Base-by-base conservation (phyloP, 1,140 invertebrate genomes). In the Drosophila sp. region DNA sequence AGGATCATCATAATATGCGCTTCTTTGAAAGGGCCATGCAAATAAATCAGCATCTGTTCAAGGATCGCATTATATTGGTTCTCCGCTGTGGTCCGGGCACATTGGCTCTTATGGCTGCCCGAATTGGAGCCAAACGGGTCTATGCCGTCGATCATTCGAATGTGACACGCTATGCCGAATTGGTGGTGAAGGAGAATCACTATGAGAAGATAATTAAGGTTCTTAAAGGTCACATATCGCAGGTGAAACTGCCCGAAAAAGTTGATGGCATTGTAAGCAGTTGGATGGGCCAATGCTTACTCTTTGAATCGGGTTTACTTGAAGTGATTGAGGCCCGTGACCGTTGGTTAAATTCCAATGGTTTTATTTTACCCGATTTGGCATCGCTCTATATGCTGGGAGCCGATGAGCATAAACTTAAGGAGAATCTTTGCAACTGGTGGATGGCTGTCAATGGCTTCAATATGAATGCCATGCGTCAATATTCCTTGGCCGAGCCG, bases 261-360 rank as follows among this genome's bases (percentile, higher is more conserved):
- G 98, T 99, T 6, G 99, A 99, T 90, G 99, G 99, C 50, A 99
- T 99, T 77, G 98, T 99, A 74, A 99, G 97, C 7, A 98, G 99
- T 93, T 99, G 99, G 99, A 99, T 99, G 99, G 99, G 99, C 3
- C 94, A 94, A 75, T 97, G 96, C 80, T 93, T 98, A 8, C 97
- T 98, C 81, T 98, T 97, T 80, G 96, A 98, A 91, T 97, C 96
- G 50, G 97, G 98, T 96, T 91, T 98, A 78, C 95, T 97, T 86
- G 96, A 96, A 32, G 96, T 98, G 1, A 92, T 98, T 1, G 96
- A 94, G 89, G 97, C 97, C 7, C 93, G 97, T 17, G 97, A 98
- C 89, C 97, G 97, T 91, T 98, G 97, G 97, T 94, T 98, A 44
- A 83, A 83, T 29, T 94, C 93, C 7, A 92, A 93, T 4, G 96